These are phyloP conservation scores for Nyctibius grandis DNA, from an alignment of 2,797 vertebrate genomes.

Conservation along the genomic window DNA sequence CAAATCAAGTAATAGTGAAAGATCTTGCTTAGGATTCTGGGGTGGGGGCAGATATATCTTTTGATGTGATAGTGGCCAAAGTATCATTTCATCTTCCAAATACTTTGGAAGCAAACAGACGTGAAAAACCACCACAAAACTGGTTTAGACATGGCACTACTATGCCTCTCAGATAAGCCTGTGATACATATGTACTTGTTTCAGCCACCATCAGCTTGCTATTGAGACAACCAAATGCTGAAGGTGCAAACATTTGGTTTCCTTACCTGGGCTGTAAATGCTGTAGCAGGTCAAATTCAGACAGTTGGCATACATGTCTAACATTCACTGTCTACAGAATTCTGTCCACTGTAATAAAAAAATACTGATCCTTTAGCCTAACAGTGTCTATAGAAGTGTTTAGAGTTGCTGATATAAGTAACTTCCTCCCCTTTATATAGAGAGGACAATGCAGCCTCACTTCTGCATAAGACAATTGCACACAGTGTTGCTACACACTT, in stretches of 20 bases:
- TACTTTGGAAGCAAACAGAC: background rate
- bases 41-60: background rate
- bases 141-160: background rate
- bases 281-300: background rate
- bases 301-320: background rate
- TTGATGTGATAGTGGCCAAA: fast-evolving
- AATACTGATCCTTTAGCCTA: background rate
- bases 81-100: background rate
- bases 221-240: background rate
- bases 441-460: background rate
- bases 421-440: background rate
- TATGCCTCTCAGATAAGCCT: background rate
- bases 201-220: background rate
- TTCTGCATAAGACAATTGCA: background rate
- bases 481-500: background rate
- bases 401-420: background rate
- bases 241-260: background rate
- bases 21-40: background rate
- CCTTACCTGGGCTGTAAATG: background rate
- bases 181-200: background rate
- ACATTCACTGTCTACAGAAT: background rate
- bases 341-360: background rate
- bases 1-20: background rate
- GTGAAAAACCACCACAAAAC: background rate
- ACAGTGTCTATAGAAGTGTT: background rate